These are phyloP conservation scores for Cuculus canorus DNA, from an alignment of 2,797 vertebrate genomes.

Conservation along the genomic window DNA sequence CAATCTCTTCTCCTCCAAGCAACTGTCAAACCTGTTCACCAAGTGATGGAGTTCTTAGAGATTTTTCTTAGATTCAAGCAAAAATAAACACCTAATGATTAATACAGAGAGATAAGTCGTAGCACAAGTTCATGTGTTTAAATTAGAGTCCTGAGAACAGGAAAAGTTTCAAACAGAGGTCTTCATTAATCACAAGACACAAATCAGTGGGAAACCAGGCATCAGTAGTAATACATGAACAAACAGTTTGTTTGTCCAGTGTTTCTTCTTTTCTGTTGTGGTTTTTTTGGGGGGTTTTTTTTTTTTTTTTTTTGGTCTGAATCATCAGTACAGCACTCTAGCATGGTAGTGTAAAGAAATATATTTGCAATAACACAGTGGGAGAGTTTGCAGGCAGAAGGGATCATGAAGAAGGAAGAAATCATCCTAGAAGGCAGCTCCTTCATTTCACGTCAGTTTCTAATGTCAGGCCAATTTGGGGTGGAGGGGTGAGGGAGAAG, in stretches of 20 bases:
- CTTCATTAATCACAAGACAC: slow-evolving; percentile 60
- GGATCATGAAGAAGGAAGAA: slow-evolving; percentile 18
- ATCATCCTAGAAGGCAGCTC: slow-evolving; percentile 16
- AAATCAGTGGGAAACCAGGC: slow-evolving; percentile 50
- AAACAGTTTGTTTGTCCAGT: slow-evolving; percentile 47
- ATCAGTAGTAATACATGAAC: slow-evolving; percentile 31
- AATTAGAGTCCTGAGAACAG: slow-evolving; percentile 60
- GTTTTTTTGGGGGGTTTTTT: neutral
- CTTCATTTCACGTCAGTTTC: slow-evolving; percentile 32
- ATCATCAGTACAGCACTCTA: slow-evolving; percentile 18
- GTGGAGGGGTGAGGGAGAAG: slow-evolving; percentile 14
- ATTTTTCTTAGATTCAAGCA: slow-evolving; percentile 18
- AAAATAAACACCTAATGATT: slow-evolving; percentile 18
- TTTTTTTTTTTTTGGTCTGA: neutral
- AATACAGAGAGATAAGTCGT: neutral
- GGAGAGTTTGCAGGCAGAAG: neutral
- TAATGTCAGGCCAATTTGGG: slow-evolving; percentile 38
- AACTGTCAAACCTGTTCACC: neutral
- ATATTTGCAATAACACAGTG: slow-evolving; percentile 37
- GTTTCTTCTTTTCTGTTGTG: slow-evolving; percentile 3
- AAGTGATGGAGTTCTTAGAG: neutral
- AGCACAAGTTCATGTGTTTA: slow-evolving; percentile 29
- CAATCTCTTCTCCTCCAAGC: neutral
- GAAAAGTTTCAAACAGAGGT: slow-evolving; percentile 61
- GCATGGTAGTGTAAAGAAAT: neutral